Conservation (phyloP, 2,888 invertebrate species). For the Polyploca ridens region DNA sequence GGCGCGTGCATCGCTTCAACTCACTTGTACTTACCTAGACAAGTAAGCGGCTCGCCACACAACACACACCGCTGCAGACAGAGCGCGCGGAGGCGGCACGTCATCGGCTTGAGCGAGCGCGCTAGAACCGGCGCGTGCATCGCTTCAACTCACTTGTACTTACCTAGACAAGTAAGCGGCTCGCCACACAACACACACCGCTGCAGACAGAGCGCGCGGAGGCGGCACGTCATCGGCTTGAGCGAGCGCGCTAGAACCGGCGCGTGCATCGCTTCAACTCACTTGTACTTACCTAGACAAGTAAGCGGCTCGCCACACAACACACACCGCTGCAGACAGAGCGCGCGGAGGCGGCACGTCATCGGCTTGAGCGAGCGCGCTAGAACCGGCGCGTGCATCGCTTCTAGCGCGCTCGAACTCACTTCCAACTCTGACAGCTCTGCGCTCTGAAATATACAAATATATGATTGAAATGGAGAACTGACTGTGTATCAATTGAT, state of each 20-base stretch:
- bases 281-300: conserved; percentile 86
- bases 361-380: conserved; percentile 88
- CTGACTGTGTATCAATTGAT: no score
- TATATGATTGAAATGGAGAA: no score
- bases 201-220: conserved; percentile 91
- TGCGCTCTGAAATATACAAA: conserved; percentile 83
- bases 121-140: no score
- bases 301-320: conserved; percentile 90
- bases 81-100: conserved; percentile 84
- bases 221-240: conserved; percentile 86
- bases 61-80: conserved; percentile 91
- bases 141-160: conserved; percentile 31
- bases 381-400: conserved; percentile 88
- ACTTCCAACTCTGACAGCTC: conserved; percentile 88
- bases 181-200: conserved; percentile 90
- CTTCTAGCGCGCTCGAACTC: conserved; percentile 85
- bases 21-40: conserved; percentile 85
- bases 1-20: no score
- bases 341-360: conserved; percentile 88
- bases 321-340: conserved; percentile 91
- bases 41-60: conserved; percentile 89
- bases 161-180: conserved; percentile 90
- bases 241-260: conserved; percentile 90
- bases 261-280: conserved; percentile 78
- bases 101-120: no score